Percentiles rank a stretch among this genome's conserved stretches.
These are phyloP conservation scores for Myiotriccus ornatus DNA, from an alignment of 2,797 vertebrate species.

Conservation along the genomic window DNA sequence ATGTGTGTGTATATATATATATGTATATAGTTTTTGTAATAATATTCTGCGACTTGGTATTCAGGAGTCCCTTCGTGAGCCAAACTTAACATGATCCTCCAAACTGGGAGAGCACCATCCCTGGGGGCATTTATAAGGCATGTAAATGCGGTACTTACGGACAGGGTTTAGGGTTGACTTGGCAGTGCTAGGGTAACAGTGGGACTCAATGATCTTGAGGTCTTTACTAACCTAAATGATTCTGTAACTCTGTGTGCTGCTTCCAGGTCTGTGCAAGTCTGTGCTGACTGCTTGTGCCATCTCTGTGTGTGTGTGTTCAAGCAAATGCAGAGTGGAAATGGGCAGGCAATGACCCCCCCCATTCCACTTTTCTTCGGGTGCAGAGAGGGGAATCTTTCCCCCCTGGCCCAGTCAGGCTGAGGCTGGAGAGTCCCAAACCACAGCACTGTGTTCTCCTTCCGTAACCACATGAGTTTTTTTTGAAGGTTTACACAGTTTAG, in stretches of 20 bases:
- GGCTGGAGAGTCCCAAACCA: neutral
- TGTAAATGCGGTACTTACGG: neutral
- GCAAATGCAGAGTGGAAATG: neutral
- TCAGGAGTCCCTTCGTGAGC: neutral
- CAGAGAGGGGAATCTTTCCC: neutral
- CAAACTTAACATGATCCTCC: neutral
- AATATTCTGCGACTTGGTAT: neutral
- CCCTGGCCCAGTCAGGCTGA: neutral
- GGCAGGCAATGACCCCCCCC: neutral
- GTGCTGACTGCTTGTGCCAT: neutral
- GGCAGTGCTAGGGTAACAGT: neutral
- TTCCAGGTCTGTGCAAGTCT: neutral
- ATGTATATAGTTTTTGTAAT: too few species aligned
- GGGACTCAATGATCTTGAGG: neutral
- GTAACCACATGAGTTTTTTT: accelerated
- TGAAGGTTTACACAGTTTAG: neutral
- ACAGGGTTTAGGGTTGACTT: neutral
- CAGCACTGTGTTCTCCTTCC: neutral
- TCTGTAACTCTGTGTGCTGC: neutral
- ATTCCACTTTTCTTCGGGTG: neutral
- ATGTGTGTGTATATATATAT: too few species aligned
- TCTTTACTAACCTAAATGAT: neutral
- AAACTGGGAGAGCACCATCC: neutral
- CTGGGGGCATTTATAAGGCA: neutral
- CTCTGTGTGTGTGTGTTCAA: neutral